Evolutionary conservation across 2,888 invertebrate genomes (phyloP).

Genomic region (Prosapia bicincta): DNA sequence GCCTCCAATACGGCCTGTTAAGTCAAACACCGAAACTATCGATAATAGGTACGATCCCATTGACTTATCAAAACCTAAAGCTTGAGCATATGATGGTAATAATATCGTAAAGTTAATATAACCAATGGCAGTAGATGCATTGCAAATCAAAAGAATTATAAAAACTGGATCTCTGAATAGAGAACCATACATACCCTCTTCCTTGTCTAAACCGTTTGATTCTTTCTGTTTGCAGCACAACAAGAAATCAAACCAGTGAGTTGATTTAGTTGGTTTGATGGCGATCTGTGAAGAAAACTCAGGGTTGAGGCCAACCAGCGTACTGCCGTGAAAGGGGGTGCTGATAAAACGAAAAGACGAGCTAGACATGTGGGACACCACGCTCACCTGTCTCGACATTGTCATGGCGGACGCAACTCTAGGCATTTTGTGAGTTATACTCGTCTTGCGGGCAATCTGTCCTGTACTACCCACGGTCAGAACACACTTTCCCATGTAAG

Average conservation of each 20-base stretch:
- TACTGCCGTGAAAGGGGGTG: constrained; percentile 82
- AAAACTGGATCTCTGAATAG: constrained; percentile 75
- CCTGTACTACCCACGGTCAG: constrained; percentile 27
- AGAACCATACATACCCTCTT: constrained; percentile 3
- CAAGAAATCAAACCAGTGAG: constrained; percentile 48
- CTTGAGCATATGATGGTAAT: constrained; percentile 71
- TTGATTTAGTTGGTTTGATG: constrained; percentile 44
- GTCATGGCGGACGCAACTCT: constrained; percentile 35
- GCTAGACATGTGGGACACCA: constrained; percentile 68
- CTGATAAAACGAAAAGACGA: constrained; percentile 82
- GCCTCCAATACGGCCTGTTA: constrained; percentile 80
- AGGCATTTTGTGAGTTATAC: constrained; percentile 17
- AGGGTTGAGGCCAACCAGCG: constrained; percentile 49
- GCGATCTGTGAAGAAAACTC: constrained; percentile 38
- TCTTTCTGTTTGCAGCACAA: constrained; percentile 48
- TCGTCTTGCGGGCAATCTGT: constrained; percentile 23
- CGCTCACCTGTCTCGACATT: constrained; percentile 41
- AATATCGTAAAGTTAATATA: constrained; percentile 84
- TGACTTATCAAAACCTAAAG: constrained; percentile 66
- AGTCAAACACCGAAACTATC: constrained; percentile 74
- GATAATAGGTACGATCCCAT: constrained; percentile 71
- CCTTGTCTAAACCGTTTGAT: not conserved
- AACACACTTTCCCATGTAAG: constrained; percentile 3
- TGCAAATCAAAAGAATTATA: constrained; percentile 76
- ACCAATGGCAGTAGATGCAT: constrained; percentile 81